phyloP scores from a whole-genome alignment of 2,888 invertebrate genomes.

The Lepidochrysops patricia region DNA sequence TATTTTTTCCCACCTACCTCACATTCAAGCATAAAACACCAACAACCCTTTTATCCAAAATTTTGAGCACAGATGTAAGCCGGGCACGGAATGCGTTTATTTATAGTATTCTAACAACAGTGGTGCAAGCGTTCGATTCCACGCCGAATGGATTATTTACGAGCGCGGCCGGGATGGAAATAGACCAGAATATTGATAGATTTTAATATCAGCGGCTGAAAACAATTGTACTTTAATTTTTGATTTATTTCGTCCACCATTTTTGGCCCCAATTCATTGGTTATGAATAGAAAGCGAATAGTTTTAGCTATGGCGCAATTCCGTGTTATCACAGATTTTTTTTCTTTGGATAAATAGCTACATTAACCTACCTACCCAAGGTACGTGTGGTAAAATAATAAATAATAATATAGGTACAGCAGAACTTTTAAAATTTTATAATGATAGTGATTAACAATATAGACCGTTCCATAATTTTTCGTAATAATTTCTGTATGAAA shows the following conservation, averaged over 20 bases:
- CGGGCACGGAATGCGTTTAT: constrained; percentile 27
- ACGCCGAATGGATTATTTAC: constrained; percentile 36
- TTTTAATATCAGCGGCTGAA: constrained; percentile 13
- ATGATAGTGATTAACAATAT: no score
- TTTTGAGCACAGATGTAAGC: constrained; percentile 17
- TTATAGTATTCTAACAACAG: constrained; percentile 29
- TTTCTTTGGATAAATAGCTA: no score
- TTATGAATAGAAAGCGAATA: not conserved
- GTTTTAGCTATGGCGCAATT: not conserved
- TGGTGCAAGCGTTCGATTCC: constrained; percentile 33
- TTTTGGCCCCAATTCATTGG: not conserved
- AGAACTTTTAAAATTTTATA: no score
- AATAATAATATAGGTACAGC: no score
- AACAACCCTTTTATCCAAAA: constrained; percentile 8
- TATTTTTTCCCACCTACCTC: not conserved
- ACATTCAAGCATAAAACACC: not conserved
- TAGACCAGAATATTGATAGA: constrained; percentile 21
- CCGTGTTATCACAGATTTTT: no score
- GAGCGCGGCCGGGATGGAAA: constrained; percentile 25
- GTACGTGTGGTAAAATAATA: no score
- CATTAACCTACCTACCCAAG: no score
- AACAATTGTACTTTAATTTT: constrained; percentile 11
- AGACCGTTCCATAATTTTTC: no score
- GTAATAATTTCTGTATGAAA: no score
- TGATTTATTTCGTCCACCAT: not conserved